Evolutionary conservation across 2,797 vertebrate genomes (phyloP).

Genomic region (Phataginus tricuspis): DNA sequence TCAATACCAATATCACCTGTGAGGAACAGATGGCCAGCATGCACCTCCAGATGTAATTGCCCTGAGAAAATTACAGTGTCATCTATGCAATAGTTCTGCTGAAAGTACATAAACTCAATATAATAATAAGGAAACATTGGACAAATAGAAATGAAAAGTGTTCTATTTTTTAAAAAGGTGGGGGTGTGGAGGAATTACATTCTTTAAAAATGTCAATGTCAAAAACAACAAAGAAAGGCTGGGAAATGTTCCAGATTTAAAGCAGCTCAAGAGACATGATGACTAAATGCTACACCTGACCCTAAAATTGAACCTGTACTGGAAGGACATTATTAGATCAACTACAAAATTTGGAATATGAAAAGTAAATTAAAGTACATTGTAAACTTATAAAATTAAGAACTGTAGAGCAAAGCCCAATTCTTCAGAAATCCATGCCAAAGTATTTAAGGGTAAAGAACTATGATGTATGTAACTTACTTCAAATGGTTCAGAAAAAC

Average conservation of each 20-base stretch:
- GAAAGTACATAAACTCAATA: not conserved
- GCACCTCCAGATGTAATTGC: not conserved
- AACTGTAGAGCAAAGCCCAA: not conserved
- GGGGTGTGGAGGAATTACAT: not conserved
- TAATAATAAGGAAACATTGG: slow-evolving; percentile 14
- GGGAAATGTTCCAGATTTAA: slow-evolving; percentile 45
- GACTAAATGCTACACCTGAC: slow-evolving; percentile 39
- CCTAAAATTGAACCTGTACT: slow-evolving; percentile 22
- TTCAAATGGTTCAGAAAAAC: not conserved
- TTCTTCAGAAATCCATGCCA: slow-evolving; percentile 12
- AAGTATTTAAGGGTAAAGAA: slow-evolving; percentile 12
- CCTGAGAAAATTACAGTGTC: not conserved
- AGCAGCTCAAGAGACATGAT: not conserved
- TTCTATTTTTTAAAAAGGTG: not conserved
- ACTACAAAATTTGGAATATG: slow-evolving; percentile 4
- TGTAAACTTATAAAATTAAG: not conserved
- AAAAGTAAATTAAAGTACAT: not conserved
- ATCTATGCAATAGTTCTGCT: not conserved
- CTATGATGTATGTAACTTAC: not conserved
- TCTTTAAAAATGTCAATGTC: slow-evolving; percentile 53
- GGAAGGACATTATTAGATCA: slow-evolving; percentile 8
- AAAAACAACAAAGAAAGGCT: slow-evolving; percentile 21
- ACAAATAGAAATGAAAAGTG: slow-evolving; percentile 44
- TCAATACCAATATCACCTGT: not conserved
- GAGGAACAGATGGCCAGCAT: not conserved